Base-by-base conservation (phyloP, 2,113 vertebrate species). In the Tympanuchus pallidicinctus region DNA sequence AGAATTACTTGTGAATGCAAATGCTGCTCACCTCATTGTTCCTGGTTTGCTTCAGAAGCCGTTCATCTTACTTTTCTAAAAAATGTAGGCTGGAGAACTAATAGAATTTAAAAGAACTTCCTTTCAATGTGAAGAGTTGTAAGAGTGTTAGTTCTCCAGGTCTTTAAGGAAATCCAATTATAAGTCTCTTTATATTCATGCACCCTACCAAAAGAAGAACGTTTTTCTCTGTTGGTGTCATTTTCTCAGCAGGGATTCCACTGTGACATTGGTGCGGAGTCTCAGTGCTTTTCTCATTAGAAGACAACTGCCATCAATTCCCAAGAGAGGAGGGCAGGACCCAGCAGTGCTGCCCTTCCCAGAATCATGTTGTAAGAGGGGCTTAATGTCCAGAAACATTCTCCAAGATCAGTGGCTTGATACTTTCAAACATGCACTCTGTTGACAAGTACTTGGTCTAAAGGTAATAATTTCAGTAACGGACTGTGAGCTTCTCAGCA, bases 141-240 rank as follows among this genome's bases (percentile, higher is more conserved):
- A 96, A 98, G 97, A 95, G 93, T 97, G 92, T 96, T 97, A 97
- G 95, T 97, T 97, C 96, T 97, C 95, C 86, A 93, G 95, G 86
- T 97, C 97, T 98, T 98, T 98, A 98, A 97, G 97, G 92, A 97
- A 97, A 98, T 97, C 97, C 97, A 98, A 98, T 98, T 98, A 98
- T 96, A 97, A 94, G 65, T 88, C 95, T 94, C 96, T 98, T 97
- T 97, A 93, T 98, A 98, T 98, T 98, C 97, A 98, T 96, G 96
- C 77, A 96, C 96, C 92, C 96, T 97, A 97, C 96, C 91, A 89
- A 92, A 97, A 97, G 93, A 97, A 69, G 78, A 97, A 95, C 97
- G 97, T 97, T 97, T 90, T 97, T 98, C 92, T 97, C 94, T 15
- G 48, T 85, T 82, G 72, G 94, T 98, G 97, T 97, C 97, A 96